phyloP scores from a whole-genome alignment of 1,140 invertebrate species.

The Chironomus tepperi region DNA sequence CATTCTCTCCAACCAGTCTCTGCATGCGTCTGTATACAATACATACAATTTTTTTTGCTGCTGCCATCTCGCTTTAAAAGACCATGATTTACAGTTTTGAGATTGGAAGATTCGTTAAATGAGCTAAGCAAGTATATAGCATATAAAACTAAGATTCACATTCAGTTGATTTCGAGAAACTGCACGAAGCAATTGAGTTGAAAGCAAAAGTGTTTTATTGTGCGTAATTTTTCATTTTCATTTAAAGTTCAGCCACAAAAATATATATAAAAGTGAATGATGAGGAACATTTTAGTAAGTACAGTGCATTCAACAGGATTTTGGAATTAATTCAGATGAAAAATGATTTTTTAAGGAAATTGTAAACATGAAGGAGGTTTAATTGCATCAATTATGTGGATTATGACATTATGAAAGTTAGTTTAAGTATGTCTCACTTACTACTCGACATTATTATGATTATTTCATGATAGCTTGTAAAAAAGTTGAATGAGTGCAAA shows the following conservation, averaged over 20 bases:
- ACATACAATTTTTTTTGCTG: too few relatives aligned
- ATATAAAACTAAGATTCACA: too few relatives aligned
- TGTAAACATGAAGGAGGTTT: too few relatives aligned
- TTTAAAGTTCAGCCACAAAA: not conserved
- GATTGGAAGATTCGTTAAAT: not conserved
- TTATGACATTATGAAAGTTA: too few relatives aligned
- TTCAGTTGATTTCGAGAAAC: not conserved
- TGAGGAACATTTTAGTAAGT: not conserved
- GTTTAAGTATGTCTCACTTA: not conserved
- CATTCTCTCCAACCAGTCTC: not conserved
- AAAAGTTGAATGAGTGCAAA: not conserved
- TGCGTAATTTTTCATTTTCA: not conserved
- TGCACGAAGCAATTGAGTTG: not conserved
- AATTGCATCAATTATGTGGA: too few relatives aligned
- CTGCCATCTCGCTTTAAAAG: not conserved
- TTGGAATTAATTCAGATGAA: too few relatives aligned
- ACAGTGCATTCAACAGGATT: too few relatives aligned
- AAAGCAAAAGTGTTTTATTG: slow-evolving; percentile 8
- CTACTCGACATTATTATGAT: not conserved
- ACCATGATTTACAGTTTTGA: slow-evolving; percentile 7
- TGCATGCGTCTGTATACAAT: too few relatives aligned
- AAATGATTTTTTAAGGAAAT: too few relatives aligned
- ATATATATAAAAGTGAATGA: not conserved
- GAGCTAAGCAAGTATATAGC: too few relatives aligned
- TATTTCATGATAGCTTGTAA: not conserved